Base-by-base conservation (phyloP, 2,797 vertebrate species). In the Lithobates pipiens region DNA sequence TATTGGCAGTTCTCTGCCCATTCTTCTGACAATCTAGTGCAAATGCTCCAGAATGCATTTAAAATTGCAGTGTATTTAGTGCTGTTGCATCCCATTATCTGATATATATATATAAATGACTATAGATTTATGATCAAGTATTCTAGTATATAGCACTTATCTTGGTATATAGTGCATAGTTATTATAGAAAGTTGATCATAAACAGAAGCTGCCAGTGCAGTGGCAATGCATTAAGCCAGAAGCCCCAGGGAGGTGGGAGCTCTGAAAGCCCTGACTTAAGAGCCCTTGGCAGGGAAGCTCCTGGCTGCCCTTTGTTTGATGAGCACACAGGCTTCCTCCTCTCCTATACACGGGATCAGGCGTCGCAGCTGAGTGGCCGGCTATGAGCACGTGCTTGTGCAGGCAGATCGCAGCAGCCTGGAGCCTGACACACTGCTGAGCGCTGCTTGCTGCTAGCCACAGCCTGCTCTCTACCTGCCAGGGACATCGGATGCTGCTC, bases 401-500 rank as follows among this genome's bases (percentile, higher is more conserved):
- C 67, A 67, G 74, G 67, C 74, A 39, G 0, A 0, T 16, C 61
- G 82, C 54, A 10, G 50, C 29, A 36, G 74, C 34, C 72, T 34
- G 42, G 32, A 15, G 63, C 39, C 88, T 80, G 76, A 27, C 57
- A 79, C 15, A 71, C n/a, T 32, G 39, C 68, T 32, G 34, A 80
- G 36, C 23, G 29, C 46, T 42, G 84, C 44, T 36, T 44, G 8
- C 69, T 63, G 6, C 70, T 16, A 71, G 0, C 11, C 15, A 8
- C n/a, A 42, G 13, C 39, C 18, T 57, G 2, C 88, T 85, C 89
- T 18, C 77, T 90, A 90, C 86, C 81, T 79, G 61, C 85, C 71
- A 39, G 87, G 86, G 74, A 73, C 86, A 90, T 89, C 88, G 82
- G 54, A 80, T 80, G 88, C 77, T 71, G 88, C 50, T 44, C 63